Base-by-base conservation (phyloP, 2,888 invertebrate genomes). In the Drepanosiphum platanoidis region DNA sequence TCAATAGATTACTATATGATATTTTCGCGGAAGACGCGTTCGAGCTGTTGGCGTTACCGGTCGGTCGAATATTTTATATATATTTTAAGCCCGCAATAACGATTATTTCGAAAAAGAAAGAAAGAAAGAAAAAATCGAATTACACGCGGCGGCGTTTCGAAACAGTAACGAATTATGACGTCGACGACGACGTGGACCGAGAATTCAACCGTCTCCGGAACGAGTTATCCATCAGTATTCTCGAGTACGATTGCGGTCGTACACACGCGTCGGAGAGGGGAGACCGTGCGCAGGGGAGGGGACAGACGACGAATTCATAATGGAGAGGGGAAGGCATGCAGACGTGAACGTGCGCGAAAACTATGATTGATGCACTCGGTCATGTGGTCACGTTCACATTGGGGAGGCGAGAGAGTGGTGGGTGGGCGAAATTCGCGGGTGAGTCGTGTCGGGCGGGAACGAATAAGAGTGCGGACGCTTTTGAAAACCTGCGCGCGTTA, bases 351-450 rank as follows among this genome's bases (percentile, higher is more conserved):
- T 66, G 46, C 36, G 75, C 61, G 72, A 75, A 75, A 75, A 83
- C 75, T 75, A 83, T 83, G 83, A 83, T 83, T 83, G 83, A 83
- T 83, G 83, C 75, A 83, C 66, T 83, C 71, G 83, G 83, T 75
- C 75, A 66, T 75, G 83, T 75, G 83, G 83, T 83, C 83, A 83
- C 83, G 83, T 83, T 83, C 75, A 52, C 74, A 64, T 72, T 52
- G 68, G 39, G 34, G 32, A 15, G 4, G 39, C 11, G n/a, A 7
- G n/a, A n/a, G n/a, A n/a, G n/a, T n/a, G n/a, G n/a, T n/a, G 52
- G 52, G 42, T 22, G 36, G 22, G 15, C 32, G 27, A 46, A 80
- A 70, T 32, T 39, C 7, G 39, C 5, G 36, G 1, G 71, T n/a
- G n/a, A 71, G 71, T n/a, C 27, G 71, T n/a, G 15, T 3, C 18